phyloP scores from a whole-genome alignment of 2,888 invertebrate genomes.

The Cylloceria caligata region DNA sequence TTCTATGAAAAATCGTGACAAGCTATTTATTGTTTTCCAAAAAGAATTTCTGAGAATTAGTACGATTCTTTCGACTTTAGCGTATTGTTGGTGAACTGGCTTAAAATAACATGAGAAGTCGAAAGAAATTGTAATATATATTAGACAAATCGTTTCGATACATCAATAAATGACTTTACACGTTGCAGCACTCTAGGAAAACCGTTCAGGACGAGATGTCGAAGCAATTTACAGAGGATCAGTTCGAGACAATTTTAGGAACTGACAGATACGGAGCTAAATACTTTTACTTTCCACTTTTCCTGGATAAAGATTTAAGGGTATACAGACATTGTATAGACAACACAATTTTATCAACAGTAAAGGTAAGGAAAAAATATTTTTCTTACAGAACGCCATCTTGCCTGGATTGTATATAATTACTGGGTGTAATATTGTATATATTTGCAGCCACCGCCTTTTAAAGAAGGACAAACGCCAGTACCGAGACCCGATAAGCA shows the following conservation, averaged over 20 bases:
- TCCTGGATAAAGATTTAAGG: slow-evolving; percentile 85
- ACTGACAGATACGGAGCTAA: slow-evolving; percentile 85
- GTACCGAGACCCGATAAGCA: slow-evolving; percentile 48
- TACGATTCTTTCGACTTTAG: no score
- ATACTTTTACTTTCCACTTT: slow-evolving; percentile 86
- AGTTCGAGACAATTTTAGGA: slow-evolving; percentile 85
- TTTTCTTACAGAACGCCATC: not conserved
- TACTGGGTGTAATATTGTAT: not conserved
- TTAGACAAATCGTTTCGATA: not conserved
- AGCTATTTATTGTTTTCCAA: no score
- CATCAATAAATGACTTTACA: slow-evolving; percentile 23
- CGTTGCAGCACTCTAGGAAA: slow-evolving; percentile 85
- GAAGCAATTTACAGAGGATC: slow-evolving; percentile 84
- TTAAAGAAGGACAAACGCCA: slow-evolving; percentile 65
- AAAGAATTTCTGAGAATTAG: no score
- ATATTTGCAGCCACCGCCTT: slow-evolving; percentile 52
- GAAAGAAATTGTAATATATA: no score
- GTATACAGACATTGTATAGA: slow-evolving; percentile 85
- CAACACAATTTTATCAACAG: slow-evolving; percentile 79
- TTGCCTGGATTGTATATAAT: not conserved
- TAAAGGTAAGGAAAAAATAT: slow-evolving; percentile 73
- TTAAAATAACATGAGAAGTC: no score
- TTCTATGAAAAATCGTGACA: no score
- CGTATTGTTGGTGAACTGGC: no score
- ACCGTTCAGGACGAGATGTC: slow-evolving; percentile 85